Percentiles rank a stretch among this genome's conserved stretches.
Conservation (phyloP, 2,888 invertebrate species). For the Biston stratarius region DNA sequence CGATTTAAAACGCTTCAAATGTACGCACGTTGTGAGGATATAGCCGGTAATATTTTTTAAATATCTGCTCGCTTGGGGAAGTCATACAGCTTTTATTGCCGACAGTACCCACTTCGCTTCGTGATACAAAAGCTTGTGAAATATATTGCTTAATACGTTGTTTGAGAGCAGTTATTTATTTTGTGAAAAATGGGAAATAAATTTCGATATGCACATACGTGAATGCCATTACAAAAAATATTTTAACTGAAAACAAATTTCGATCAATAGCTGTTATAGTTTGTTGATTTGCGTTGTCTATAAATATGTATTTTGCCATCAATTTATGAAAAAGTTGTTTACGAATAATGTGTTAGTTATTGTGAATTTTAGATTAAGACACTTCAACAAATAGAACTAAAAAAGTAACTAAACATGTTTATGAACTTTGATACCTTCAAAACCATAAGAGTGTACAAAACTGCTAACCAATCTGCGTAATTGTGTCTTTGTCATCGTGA, state of each 20-base stretch:
- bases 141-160: conserved; percentile 53
- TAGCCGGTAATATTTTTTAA: conserved; percentile 26
- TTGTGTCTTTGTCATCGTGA: too few relatives aligned
- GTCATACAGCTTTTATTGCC: conserved; percentile 41
- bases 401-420: too few relatives aligned
- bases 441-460: too few relatives aligned
- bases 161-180: conserved; percentile 52
- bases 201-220: conserved; percentile 40
- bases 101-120: conserved; percentile 41
- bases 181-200: conserved; percentile 45
- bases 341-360: too few relatives aligned
- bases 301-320: neutral
- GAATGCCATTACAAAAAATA: conserved; percentile 23
- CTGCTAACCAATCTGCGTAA: too few relatives aligned
- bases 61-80: conserved; percentile 18
- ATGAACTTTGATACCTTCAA: too few relatives aligned
- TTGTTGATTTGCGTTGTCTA: conserved; percentile 8
- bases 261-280: conserved; percentile 14
- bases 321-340: too few relatives aligned
- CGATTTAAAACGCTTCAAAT: conserved; percentile 17
- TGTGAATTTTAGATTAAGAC: too few relatives aligned
- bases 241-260: conserved; percentile 18
- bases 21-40: neutral
- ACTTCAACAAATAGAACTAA: too few relatives aligned
- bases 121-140: conserved; percentile 53